Percentiles rank a stretch among this genome's conserved stretches.
Evolutionary conservation across 2,888 invertebrate species (phyloP).

Genomic region (Oxycera nigricornis): DNA sequence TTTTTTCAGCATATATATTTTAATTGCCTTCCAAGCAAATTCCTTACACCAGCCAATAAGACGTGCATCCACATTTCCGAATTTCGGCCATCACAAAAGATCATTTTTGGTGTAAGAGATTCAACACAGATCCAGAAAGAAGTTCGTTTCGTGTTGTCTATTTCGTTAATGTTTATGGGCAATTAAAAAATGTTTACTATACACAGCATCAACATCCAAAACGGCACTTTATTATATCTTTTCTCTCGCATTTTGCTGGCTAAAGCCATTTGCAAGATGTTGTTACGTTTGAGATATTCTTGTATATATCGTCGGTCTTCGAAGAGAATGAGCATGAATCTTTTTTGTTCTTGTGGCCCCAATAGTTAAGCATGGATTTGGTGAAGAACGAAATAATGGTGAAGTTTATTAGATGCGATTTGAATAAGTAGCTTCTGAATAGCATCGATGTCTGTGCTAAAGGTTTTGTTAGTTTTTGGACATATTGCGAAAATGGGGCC

Average conservation of each 20-base stretch:
- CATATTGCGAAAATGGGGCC: neutral
- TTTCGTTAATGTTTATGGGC: slow-evolving; percentile 2
- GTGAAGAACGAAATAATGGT: neutral
- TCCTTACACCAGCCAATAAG: no score
- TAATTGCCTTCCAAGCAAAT: no score
- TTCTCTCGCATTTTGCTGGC: neutral
- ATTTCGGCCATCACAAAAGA: no score
- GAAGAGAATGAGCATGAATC: neutral
- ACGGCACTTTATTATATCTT: slow-evolving; percentile 3
- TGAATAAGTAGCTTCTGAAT: neutral
- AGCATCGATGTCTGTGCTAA: neutral
- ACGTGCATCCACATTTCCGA: no score
- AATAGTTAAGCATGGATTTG: neutral
- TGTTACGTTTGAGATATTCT: neutral
- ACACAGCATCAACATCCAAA: neutral
- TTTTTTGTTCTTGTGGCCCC: neutral
- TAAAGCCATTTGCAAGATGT: neutral
- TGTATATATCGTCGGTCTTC: neutral
- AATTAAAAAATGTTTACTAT: slow-evolving; percentile 11
- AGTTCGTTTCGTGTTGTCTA: neutral
- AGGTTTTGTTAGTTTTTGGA: neutral
- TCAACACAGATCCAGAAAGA: no score
- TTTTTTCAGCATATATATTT: no score
- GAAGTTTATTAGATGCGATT: neutral
- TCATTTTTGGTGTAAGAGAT: no score